Base-by-base conservation (phyloP, 2,113 vertebrate species). In the Grallaria varia region DNA sequence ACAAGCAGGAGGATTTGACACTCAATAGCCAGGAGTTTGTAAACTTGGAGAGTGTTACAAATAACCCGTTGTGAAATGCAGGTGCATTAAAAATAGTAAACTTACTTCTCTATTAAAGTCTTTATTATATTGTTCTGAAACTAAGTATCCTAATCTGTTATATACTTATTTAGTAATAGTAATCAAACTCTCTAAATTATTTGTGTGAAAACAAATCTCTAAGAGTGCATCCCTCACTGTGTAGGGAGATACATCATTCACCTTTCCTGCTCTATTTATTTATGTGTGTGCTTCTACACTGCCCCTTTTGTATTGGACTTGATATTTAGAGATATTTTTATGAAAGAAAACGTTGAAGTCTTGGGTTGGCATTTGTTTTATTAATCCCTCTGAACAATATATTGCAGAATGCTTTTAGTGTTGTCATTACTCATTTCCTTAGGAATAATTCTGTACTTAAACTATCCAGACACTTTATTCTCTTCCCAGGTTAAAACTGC, bases 401-500 rank as follows among this genome's bases (percentile, higher is more conserved):
- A 9, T n/a, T 82, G 22, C 35, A 68, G 40, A 68, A 47, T 67
- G 53, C 30, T 83, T 79, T 78, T 75, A 55, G 8, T 39, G 3
- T 58, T 87, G 33, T 75, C 60, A 23, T 45, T 73, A 17, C 67
- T 73, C 83, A 4, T 66, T 58, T 30, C 22, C 42, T 67, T 25
- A 31, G 37, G 33, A 44, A 8, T 23, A n/a, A 14, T 66, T 66
- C 53, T 56, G 8, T 64, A 23, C 20, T 63, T 63, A 58, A n/a
- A 19, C 19, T 53, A 8, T 22, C 28, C 47, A 37, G 58, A 5
- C 7, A 18, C 83, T 64, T 66, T 5, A 42, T 79, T 93, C 2
- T 76, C 37, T 86, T 95, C 92, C 73, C 97, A 99, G 99, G 95
- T 99, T 58, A 94, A 87, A 96, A 99, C 99, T 2, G 96, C 87